Conservation (phyloP, 2,888 invertebrate genomes). For the Clepsis dumicolana region DNA sequence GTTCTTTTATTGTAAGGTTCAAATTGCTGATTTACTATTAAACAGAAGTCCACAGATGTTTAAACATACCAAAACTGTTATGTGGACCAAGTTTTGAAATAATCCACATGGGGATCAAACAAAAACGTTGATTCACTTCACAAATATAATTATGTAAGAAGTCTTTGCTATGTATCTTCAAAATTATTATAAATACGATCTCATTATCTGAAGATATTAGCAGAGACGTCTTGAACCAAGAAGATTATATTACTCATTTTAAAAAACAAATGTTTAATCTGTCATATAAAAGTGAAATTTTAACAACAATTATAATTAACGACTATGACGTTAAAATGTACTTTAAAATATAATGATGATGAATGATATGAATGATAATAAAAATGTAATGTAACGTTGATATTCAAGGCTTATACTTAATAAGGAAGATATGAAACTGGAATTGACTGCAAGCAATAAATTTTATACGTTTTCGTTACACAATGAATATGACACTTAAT, state of each 20-base stretch:
- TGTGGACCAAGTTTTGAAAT: slow-evolving; percentile 1
- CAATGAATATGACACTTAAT: slow-evolving; percentile 53
- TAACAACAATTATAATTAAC: not conserved
- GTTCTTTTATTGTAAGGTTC: not conserved
- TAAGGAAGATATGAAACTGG: slow-evolving; percentile 52
- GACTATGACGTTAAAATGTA: not conserved
- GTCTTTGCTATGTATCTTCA: slow-evolving; percentile 44
- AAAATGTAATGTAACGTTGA: slow-evolving; percentile 49
- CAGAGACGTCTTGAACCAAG: slow-evolving; percentile 57
- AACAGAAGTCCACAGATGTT: slow-evolving; percentile 6
- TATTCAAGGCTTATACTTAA: slow-evolving; percentile 26
- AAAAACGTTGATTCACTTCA: slow-evolving; percentile 17
- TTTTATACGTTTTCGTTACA: slow-evolving; percentile 58
- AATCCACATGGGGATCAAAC: slow-evolving; percentile 16
- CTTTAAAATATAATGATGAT: not conserved
- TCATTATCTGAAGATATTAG: slow-evolving; percentile 58
- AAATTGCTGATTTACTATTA: slow-evolving; percentile 2
- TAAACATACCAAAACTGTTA: slow-evolving; percentile 3
- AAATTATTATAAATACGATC: slow-evolving; percentile 57
- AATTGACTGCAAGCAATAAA: slow-evolving; percentile 72
- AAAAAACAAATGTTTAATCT: not conserved
- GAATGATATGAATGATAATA: slow-evolving; percentile 48
- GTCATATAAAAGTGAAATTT: not conserved
- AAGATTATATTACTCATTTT: slow-evolving; percentile 23
- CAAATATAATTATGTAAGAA: slow-evolving; percentile 35